Conservation (phyloP, 2,888 invertebrate genomes). For the Prosopocoilus inquinatus region DNA sequence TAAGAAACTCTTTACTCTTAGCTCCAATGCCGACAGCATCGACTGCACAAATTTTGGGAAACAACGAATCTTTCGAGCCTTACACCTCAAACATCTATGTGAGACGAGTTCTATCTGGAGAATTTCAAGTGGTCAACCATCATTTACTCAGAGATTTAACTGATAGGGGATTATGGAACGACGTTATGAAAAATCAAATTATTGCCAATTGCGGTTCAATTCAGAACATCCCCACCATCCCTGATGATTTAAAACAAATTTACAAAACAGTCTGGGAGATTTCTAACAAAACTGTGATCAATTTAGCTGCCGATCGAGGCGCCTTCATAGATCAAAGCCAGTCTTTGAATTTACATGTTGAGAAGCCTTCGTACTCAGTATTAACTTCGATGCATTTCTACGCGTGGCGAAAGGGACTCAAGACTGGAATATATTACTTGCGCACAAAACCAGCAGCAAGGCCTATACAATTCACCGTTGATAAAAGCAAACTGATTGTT, state of each 20-base stretch:
- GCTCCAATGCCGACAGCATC: slow-evolving; percentile 99
- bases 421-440: slow-evolving; percentile 99
- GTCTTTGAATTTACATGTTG: slow-evolving; percentile 96
- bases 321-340: slow-evolving; percentile 99
- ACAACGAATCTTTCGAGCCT: slow-evolving; percentile 97
- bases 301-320: slow-evolving; percentile 97
- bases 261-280: slow-evolving; percentile 99
- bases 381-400: slow-evolving; percentile 98
- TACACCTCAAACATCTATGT: slow-evolving; percentile 98
- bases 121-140: slow-evolving; percentile 95
- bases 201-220: slow-evolving; percentile 91
- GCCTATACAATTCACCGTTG: slow-evolving; percentile 97
- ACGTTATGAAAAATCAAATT: slow-evolving; percentile 92
- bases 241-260: slow-evolving; percentile 77
- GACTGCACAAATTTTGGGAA: slow-evolving; percentile 98
- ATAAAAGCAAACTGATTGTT: slow-evolving; percentile 68
- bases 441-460: slow-evolving; percentile 94
- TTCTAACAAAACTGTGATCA: slow-evolving; percentile 85
- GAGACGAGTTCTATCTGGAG: slow-evolving; percentile 90
- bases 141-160: slow-evolving; percentile 92
- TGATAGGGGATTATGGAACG: slow-evolving; percentile 88
- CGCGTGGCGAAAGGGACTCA: slow-evolving; percentile 94
- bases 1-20: slow-evolving; percentile 75
- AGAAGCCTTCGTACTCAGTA: slow-evolving; percentile 89
- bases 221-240: slow-evolving; percentile 82